These are phyloP conservation scores for Opisthocomus hoazin DNA, from an alignment of 2,113 vertebrate genomes.

Conservation along the genomic window DNA sequence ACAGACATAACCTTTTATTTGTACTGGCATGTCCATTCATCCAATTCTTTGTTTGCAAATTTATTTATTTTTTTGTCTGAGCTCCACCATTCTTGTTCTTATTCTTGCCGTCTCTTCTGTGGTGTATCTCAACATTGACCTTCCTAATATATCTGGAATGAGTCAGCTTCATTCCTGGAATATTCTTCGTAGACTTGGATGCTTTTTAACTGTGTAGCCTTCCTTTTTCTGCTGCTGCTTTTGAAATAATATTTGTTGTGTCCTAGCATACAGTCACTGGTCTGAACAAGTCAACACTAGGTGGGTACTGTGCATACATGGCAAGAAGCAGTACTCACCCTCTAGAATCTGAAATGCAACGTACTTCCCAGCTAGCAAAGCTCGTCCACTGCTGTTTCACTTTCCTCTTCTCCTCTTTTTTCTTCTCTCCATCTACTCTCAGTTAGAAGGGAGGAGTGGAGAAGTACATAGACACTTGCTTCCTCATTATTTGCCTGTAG, in stretches of 20 bases:
- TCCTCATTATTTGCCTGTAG: not conserved
- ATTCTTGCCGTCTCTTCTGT: not conserved
- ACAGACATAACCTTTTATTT: not conserved
- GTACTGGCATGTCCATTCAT: not conserved
- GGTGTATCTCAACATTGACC: not conserved
- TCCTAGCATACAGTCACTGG: not conserved
- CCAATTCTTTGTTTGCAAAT: not conserved
- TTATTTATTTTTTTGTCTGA: not conserved
- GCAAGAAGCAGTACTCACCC: not conserved
- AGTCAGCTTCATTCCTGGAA: not conserved
- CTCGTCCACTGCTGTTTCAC: not conserved
- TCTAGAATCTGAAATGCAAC: not conserved
- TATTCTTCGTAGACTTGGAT: not conserved
- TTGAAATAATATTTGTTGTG: not conserved
- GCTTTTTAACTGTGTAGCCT: not conserved
- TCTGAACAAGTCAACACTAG: not conserved
- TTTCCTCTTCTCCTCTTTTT: not conserved
- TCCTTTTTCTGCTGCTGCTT: not conserved
- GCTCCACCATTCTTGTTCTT: not conserved
- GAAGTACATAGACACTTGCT: not conserved
- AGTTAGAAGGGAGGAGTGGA: not conserved
- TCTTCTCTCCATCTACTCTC: not conserved
- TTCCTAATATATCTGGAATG: not conserved
- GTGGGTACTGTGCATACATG: not conserved
- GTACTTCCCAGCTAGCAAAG: not conserved